phyloP scores from a whole-genome alignment of 2,888 invertebrate species.

The Gastrophysa polygoni region DNA sequence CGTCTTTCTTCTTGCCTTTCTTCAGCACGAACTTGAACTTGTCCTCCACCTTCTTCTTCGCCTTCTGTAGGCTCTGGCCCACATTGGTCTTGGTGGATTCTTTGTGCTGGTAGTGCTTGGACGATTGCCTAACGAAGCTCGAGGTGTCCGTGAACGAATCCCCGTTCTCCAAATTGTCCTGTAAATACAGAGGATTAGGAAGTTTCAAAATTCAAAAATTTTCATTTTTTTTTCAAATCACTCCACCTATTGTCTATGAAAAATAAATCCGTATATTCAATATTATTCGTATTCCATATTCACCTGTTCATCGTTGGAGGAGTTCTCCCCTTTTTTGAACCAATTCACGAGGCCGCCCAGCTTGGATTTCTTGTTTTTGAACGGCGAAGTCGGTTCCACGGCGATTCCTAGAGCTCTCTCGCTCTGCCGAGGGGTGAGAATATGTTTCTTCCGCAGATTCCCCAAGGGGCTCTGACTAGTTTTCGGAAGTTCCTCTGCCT shows the following conservation, averaged over 20 bases:
- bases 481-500: constrained; percentile 74
- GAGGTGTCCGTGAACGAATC: constrained; percentile 58
- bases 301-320: constrained; percentile 59
- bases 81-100: constrained; percentile 60
- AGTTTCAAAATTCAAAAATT: too few species aligned
- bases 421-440: constrained; percentile 83
- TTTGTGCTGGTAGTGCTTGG: constrained; percentile 58
- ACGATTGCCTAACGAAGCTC: constrained; percentile 57
- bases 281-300: too few species aligned
- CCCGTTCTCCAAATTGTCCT: constrained; percentile 59
- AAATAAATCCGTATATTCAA: too few species aligned
- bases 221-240: too few species aligned
- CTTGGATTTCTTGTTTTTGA: constrained; percentile 64
- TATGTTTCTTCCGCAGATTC: constrained; percentile 75
- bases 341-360: constrained; percentile 75
- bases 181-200: too few species aligned
- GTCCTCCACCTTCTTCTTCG: constrained; percentile 87
- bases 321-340: constrained; percentile 63
- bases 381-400: constrained; percentile 56
- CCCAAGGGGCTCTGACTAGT: constrained; percentile 80
- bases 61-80: constrained; percentile 75
- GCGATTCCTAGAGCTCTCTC: constrained; percentile 73
- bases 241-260: too few species aligned
- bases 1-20: constrained; percentile 86
- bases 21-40: constrained; percentile 84